Evolutionary conservation across 2,888 invertebrate species (phyloP).

Genomic region (Perdita meconis): DNA sequence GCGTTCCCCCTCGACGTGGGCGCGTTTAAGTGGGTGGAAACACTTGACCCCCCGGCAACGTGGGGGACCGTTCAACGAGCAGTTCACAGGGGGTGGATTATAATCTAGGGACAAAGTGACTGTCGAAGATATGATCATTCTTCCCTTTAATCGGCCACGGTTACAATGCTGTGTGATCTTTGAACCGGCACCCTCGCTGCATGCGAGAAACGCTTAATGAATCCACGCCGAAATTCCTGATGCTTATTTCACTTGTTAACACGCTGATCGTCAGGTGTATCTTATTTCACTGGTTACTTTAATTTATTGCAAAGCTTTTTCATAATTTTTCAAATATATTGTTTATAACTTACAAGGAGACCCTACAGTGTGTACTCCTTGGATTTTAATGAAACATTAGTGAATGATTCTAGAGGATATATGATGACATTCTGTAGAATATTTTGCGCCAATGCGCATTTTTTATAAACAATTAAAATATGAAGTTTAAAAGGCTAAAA

Average conservation of each 20-base stretch:
- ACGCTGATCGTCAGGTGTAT: conserved; percentile 1
- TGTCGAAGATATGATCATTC: conserved; percentile 64
- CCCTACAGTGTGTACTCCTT: no score
- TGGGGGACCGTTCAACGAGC: conserved; percentile 44
- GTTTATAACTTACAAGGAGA: no score
- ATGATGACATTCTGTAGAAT: no score
- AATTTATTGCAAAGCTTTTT: no score
- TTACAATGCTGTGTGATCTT: conserved; percentile 41
- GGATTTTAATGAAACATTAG: no score
- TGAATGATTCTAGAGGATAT: no score
- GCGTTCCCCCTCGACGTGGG: conserved; percentile 38
- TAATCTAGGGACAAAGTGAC: conserved; percentile 64
- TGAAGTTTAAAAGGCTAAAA: no score
- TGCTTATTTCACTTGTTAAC: conserved; percentile 32
- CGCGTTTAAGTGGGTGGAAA: conserved; percentile 73
- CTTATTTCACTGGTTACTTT: background rate
- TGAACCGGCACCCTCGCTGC: conserved; percentile 37
- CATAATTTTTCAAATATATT: no score
- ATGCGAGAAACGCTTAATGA: conserved; percentile 45
- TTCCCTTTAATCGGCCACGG: conserved; percentile 59
- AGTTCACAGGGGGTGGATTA: conserved; percentile 64
- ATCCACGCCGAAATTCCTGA: conserved; percentile 39
- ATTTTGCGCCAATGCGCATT: no score
- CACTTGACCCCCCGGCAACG: conserved; percentile 75
- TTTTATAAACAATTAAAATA: no score